A percentile compares a stretch with the other conserved stretches of the same genome.
These are phyloP conservation scores for Strigamia transsilvanica DNA, from an alignment of 2,888 invertebrate genomes.

Conservation along the genomic window DNA sequence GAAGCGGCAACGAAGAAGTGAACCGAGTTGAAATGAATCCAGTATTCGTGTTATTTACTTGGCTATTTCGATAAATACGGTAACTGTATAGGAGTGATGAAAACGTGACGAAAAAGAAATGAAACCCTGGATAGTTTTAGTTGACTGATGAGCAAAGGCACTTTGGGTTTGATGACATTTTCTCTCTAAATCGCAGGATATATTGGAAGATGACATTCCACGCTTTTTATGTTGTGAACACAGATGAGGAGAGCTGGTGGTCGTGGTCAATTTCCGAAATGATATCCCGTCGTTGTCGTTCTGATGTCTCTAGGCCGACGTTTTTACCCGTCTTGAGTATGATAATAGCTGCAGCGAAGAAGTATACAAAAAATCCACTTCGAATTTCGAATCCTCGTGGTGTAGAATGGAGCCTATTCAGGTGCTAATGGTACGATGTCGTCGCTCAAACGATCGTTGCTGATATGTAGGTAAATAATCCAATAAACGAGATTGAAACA, in stretches of 20 bases:
- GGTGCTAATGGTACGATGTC: constrained; percentile 35
- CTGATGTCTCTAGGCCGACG: background rate
- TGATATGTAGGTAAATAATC: constrained; percentile 96
- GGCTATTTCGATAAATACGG: background rate
- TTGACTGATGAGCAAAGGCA: background rate
- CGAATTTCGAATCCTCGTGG: background rate
- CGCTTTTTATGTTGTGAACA: background rate
- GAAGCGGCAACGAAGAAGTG: too few species aligned
- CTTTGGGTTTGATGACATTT: background rate
- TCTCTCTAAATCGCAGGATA: background rate
- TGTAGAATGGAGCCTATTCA: background rate
- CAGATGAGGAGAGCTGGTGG: background rate
- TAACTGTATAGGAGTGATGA: background rate
- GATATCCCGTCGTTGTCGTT: background rate
- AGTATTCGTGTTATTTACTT: too few species aligned
- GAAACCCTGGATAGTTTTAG: constrained; percentile 23
- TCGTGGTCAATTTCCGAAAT: too few species aligned
- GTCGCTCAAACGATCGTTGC: constrained; percentile 93
- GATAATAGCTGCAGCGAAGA: constrained; percentile 28
- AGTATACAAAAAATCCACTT: constrained; percentile 27
- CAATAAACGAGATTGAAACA: constrained; percentile 99
- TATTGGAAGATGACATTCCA: background rate
- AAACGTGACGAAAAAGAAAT: background rate
- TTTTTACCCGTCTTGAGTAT: constrained; percentile 16
- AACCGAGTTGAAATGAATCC: too few species aligned